These are phyloP conservation scores for Myotis findleyi DNA, from an alignment of 2,797 vertebrate species.

Conservation along the genomic window DNA sequence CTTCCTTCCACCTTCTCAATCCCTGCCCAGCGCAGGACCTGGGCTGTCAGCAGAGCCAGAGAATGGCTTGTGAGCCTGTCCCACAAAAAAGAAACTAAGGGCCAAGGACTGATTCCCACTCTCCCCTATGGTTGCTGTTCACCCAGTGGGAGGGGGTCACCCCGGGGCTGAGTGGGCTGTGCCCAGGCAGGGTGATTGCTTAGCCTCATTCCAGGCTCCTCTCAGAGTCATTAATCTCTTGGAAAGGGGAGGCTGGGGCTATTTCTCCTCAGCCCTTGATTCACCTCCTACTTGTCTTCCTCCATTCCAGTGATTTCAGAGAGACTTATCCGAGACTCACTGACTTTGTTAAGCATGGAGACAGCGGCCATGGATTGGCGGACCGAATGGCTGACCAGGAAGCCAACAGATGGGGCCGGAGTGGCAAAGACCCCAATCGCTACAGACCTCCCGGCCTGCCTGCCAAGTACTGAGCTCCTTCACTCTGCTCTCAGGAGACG, in stretches of 20 bases:
- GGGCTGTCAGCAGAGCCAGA: not conserved
- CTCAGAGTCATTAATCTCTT: not conserved
- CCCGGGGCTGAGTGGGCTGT: not conserved
- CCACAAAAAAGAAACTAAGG: too few relatives aligned
- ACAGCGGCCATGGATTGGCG: not conserved
- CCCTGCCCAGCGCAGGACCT: too few relatives aligned
- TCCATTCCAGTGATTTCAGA: not conserved
- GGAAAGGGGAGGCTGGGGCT: not conserved
- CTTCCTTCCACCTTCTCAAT: not conserved
- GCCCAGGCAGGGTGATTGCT: not conserved
- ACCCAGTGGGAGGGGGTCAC: not conserved
- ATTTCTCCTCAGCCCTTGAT: not conserved
- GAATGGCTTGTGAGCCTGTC: not conserved
- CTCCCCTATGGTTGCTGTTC: accelerated
- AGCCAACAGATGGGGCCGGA: not conserved
- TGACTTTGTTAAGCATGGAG: not conserved
- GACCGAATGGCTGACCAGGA: not conserved
- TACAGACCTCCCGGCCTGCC: not conserved
- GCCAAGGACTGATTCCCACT: not conserved
- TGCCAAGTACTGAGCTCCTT: not conserved
- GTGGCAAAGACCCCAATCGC: not conserved
- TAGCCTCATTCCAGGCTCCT: not conserved
- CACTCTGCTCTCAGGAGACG: not conserved
- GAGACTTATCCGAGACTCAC: not conserved
- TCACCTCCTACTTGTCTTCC: not conserved